Percentiles rank a stretch among this genome's conserved stretches.
Evolutionary conservation across 2,888 invertebrate genomes (phyloP).

Genomic region (Neoascia interrupta): DNA sequence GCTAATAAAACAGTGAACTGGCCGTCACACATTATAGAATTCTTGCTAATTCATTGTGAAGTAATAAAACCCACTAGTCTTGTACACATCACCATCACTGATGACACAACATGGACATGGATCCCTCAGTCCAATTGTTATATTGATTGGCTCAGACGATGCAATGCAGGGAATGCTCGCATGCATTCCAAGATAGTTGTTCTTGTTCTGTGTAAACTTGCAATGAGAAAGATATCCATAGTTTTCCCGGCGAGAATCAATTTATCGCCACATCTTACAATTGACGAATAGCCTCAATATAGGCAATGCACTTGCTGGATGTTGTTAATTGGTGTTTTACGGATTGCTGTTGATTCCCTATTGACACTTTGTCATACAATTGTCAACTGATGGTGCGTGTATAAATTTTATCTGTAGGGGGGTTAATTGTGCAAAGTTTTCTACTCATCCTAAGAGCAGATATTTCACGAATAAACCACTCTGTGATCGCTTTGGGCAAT

Average conservation of each 20-base stretch:
- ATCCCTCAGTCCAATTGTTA: neutral
- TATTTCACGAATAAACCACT: too few species aligned
- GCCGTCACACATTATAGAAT: constrained; percentile 5
- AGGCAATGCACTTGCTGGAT: neutral
- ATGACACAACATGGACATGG: neutral
- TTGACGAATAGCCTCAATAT: neutral
- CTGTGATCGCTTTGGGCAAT: too few species aligned
- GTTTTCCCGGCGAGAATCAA: too few species aligned
- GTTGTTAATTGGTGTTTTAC: constrained; percentile 15
- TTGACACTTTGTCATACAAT: constrained; percentile 26
- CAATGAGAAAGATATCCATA: too few species aligned
- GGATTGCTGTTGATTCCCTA: constrained; percentile 8
- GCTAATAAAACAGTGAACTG: constrained; percentile 7
- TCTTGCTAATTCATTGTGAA: constrained; percentile 3
- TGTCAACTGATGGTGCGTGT: constrained; percentile 11
- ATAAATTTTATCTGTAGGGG: too few species aligned
- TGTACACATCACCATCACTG: neutral
- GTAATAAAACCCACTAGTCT: neutral
- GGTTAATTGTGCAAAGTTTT: too few species aligned
- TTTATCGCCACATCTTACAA: neutral
- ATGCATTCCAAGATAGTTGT: neutral
- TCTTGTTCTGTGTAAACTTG: neutral
- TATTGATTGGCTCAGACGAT: constrained; percentile 3
- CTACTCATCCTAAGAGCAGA: too few species aligned
- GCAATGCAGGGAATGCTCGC: neutral